Evolutionary conservation across 2,797 vertebrate species (phyloP), one percentile per base, ranked within the genome.

Genomic region (Lindbergichthys nudifrons): DNA sequence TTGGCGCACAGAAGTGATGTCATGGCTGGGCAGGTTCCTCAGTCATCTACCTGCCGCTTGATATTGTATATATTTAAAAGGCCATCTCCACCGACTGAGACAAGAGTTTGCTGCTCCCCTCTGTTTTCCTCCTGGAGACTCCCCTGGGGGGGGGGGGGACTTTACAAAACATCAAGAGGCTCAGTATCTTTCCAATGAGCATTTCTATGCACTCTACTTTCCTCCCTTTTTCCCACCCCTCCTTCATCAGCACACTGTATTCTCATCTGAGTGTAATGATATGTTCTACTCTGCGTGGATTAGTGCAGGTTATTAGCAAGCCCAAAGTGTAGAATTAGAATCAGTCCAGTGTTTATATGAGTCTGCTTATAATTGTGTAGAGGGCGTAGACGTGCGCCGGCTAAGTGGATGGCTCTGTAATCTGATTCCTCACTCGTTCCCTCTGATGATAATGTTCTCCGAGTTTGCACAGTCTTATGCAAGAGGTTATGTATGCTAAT

Each of bases 281-380:
- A 88, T 87, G 84, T 89, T 90, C 64, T 70, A 68, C 57, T 68
- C 58, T 42, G 71, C 41, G 19, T 89, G 77, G 86, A 93, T 91
- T 92, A 92, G 86, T 63, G 61, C 70, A 79, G 77, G 81, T 92
- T 90, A 91, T 91, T 92, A 89, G 83, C 8, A 78, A 83, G 75
- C 63, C 60, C 66, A 67, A 78, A 87, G 80, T 88, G 86, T 89
- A 76, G 87, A 88, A 90, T 91, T 90, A 88, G 82, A 93, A 89
- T 93, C 90, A 83, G 87, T 47, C 57, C 84, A 26, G 70, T 82
- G 87, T 90, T 89, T 81, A 81, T 73, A 79, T 32, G 77, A 77
- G 81, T 68, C 68, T 80, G 73, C 70, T 80, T 85, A 63, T 87
- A 87, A 90, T 82, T 87, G 84, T 82, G 52, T 59, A 48, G 87